Base-by-base conservation (phyloP, 2,888 invertebrate species). In the Napeogenes inachia region DNA sequence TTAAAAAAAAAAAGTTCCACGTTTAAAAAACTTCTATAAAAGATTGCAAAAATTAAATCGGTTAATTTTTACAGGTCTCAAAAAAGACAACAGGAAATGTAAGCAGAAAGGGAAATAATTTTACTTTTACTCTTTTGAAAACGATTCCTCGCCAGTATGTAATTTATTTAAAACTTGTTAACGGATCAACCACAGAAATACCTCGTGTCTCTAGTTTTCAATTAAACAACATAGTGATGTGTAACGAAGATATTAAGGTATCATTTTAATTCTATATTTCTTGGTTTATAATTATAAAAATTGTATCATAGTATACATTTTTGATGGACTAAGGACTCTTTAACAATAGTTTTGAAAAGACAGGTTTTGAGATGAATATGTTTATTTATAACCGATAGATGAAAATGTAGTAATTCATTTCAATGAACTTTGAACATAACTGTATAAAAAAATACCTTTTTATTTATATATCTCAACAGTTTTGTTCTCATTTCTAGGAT, bases 161-260 rank as follows among this genome's bases (percentile, higher is more conserved):
- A 30, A 50, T 50, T 10, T 50, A 50, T 50, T 30, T 50, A 30
- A 50, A 50, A 50, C 2, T 50, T 30, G 30, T 50, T 30, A 50
- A 50, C 50, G 50, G 50, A 5, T 50, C 50, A 4, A 30, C 30
- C 12, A 30, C 50, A n/a, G 50, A 50, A 6, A 50, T 50, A 50
- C 50, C 50, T 13, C 13, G 13, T 12, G 78, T 89, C 0, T 71
- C 70, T 2, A 70, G 71, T 45, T 75, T 89, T 47, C 64, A 72
- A 21, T 64, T 89, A 21, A 89, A 89, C 66, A 79, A 82, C 60
- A 72, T 79, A 4, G 78, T 75, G n/a, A 72, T 89, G 21, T 89
- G 89, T 57, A 76, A 81, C 70, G 79, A 79, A 2, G 70, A 64
- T 45, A 77, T 86, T 35, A 89, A 86, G 83, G 89, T 88, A 72